phyloP scores from a whole-genome alignment of 1,140 invertebrate genomes.

The Halesus radiatus region DNA sequence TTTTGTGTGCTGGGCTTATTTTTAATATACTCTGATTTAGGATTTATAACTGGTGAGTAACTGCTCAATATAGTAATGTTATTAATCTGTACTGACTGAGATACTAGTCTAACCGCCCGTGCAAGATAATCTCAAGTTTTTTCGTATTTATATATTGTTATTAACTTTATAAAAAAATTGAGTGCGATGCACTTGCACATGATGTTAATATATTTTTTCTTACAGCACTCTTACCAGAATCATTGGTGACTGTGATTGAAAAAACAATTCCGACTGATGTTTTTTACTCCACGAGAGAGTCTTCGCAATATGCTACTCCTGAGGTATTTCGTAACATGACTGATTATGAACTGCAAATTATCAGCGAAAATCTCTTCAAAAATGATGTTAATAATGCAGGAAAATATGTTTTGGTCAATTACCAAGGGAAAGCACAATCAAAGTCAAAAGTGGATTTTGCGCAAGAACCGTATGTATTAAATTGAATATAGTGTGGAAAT shows the following conservation, averaged over 20 bases:
- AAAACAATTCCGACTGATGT: not conserved
- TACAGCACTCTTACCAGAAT: not conserved
- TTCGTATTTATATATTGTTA: too few relatives aligned
- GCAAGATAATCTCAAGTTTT: too few relatives aligned
- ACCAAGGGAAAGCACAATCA: constrained; percentile 8
- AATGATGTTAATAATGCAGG: constrained; percentile 16
- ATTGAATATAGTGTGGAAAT: too few relatives aligned
- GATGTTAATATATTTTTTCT: not conserved
- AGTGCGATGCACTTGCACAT: too few relatives aligned
- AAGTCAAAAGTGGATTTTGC: constrained; percentile 24
- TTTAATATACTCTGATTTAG: not conserved
- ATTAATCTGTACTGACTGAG: too few relatives aligned
- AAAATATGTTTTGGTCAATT: constrained; percentile 18
- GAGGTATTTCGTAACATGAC: not conserved
- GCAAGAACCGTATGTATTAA: constrained; percentile 2
- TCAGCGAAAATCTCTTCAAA: constrained; percentile 22
- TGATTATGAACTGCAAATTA: constrained; percentile 16
- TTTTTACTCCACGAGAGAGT: not conserved
- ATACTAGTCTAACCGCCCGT: too few relatives aligned
- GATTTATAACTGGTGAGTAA: not conserved
- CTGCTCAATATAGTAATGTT: not conserved
- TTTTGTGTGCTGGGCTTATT: not conserved
- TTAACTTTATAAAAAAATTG: too few relatives aligned
- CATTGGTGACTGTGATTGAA: not conserved
- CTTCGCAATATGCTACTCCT: too few relatives aligned